Conservation (phyloP, 2,113 vertebrate species). For the Pomatostomus ruficeps region DNA sequence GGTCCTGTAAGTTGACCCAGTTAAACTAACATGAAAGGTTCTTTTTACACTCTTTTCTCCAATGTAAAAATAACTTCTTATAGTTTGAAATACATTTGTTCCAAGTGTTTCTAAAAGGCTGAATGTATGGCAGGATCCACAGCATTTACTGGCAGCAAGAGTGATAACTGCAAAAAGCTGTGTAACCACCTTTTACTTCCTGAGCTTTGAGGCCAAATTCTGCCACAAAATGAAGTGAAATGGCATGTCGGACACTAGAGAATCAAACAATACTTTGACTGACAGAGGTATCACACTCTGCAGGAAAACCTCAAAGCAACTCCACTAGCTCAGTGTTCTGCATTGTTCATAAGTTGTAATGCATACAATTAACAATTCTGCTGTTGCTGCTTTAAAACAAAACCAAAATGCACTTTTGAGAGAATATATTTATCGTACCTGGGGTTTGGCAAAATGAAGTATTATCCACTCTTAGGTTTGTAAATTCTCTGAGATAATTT, state of each 20-base stretch:
- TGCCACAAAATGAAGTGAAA: neutral
- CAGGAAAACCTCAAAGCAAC: neutral
- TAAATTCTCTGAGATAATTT: neutral
- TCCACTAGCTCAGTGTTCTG: neutral
- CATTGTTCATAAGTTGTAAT: neutral
- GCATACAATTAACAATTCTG: neutral
- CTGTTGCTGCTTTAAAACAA: neutral
- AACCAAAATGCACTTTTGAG: neutral
- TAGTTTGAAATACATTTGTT: neutral
- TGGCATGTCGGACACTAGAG: neutral
- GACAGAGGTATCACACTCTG: neutral
- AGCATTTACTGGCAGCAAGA: neutral
- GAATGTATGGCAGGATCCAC: neutral
- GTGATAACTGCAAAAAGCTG: neutral
- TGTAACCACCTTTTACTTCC: neutral
- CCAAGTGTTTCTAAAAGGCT: neutral
- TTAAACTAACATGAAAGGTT: neutral
- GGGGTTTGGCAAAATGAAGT: neutral
- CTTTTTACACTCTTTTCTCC: neutral
- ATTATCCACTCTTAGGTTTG: neutral
- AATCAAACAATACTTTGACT: neutral
- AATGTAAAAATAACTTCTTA: neutral
- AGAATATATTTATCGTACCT: neutral
- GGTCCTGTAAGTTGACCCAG: neutral
- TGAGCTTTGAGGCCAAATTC: neutral